A percentile compares a stretch with the other conserved stretches of the same genome.
Conservation (phyloP, 2,797 vertebrate species). For the Limnodromus scolopaceus region DNA sequence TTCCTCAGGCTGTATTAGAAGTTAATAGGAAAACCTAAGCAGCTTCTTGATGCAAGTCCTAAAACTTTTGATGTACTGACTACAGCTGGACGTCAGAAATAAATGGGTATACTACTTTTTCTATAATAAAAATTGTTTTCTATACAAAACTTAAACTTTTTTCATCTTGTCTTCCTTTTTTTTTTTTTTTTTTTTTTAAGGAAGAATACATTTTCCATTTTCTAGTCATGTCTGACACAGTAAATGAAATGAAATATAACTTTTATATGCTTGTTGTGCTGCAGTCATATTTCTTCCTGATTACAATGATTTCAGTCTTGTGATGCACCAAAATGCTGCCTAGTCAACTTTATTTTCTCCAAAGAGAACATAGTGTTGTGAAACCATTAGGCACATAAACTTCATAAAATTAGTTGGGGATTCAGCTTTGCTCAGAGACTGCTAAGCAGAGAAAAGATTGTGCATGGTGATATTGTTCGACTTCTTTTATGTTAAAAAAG, state of each 20-base stretch:
- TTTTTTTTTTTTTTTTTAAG: background rate
- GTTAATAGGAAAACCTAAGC: background rate
- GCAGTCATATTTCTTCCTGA: background rate
- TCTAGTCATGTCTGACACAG: background rate
- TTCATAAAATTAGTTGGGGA: background rate
- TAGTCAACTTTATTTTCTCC: constrained; percentile 5
- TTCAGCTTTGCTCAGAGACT: background rate
- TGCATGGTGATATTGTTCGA: background rate
- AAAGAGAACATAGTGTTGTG: background rate
- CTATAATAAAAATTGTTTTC: background rate
- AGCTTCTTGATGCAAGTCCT: background rate
- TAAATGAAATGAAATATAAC: background rate
- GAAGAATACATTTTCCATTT: background rate
- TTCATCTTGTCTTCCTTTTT: background rate
- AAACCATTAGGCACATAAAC: background rate
- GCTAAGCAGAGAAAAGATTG: background rate
- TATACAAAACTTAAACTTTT: background rate
- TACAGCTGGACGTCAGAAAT: background rate
- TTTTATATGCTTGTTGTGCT: background rate
- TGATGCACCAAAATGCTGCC: background rate
- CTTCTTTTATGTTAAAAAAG: background rate
- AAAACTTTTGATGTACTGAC: background rate
- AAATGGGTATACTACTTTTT: background rate
- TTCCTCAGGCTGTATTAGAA: background rate
- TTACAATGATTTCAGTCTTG: background rate